Base-by-base conservation (phyloP, 2,888 invertebrate species). In the Aleiodes testaceus region DNA sequence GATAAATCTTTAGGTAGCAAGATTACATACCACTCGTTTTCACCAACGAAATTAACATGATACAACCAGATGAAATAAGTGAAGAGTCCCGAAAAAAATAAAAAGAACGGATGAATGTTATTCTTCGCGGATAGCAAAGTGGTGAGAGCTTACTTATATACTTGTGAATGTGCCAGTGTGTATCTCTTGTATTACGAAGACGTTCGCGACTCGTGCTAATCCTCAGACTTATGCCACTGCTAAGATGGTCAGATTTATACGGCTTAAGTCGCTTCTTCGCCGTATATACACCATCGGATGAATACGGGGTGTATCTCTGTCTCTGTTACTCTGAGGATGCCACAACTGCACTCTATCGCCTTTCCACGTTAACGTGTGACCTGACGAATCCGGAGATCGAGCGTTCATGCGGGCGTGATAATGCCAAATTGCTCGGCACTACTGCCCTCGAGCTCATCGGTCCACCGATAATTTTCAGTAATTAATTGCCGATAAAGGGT, bases 221-320 rank as follows among this genome's bases (percentile, higher is more conserved):
- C 87, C 86, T 75, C 49, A 83, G 85, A 86, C 85, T 87, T 86
- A 86, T 84, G 82, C 84, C 81, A 78, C 77, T 78, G 79, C 75
- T 86, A 84, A 86, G 86, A 84, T 83, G 84, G 79, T 78, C 83
- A 86, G 87, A 87, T 87, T 86, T 87, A 86, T 87, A 84, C 80
- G 85, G 86, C 86, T 86, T 82, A 85, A 80, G 78, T 74, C 76
- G 78, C 6, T 26, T 26, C 26, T 26, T 36, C 36, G 72, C 68
- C 66, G 72, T 63, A n/a, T 61, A 61, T 42, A 42, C 22, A 16
- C 42, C 42, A 55, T 67, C 69, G 61, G 68, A 75, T 74, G 69
- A 74, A 74, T 74, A 75, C 74, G 74, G 72, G 69, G 61, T 63
- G 49, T 55, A 36, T 45, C 22, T 47, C 36, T 47, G 59, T 20